phyloP scores from a whole-genome alignment of 2,113 vertebrate species.

The Colius striatus region DNA sequence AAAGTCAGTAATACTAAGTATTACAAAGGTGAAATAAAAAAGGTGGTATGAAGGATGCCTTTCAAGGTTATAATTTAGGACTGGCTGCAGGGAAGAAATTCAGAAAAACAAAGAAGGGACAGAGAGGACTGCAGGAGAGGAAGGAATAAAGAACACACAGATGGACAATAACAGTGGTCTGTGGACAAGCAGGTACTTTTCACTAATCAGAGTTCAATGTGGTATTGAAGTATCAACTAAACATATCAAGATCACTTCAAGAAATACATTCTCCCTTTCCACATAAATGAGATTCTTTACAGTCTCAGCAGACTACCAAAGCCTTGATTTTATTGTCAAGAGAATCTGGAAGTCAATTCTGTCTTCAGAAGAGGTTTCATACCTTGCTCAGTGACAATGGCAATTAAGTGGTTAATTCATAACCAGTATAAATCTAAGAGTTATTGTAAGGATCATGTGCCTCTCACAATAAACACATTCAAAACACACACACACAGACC shows the following conservation, averaged over 20 bases:
- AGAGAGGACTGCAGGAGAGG: not conserved
- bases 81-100: not conserved
- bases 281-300: not conserved
- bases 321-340: not conserved
- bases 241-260: not conserved
- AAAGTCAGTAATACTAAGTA: not conserved
- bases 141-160: not conserved
- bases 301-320: not conserved
- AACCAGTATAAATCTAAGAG: not conserved
- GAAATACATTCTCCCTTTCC: not conserved
- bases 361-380: not conserved
- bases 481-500: rapidly evolving
- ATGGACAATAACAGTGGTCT: not conserved
- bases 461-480: rapidly evolving
- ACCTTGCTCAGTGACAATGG: not conserved
- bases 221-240: not conserved
- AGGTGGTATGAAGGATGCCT: not conserved
- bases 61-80: not conserved
- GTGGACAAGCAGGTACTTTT: not conserved
- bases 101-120: not conserved
- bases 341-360: not conserved
- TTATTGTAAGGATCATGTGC: not conserved
- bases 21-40: not conserved
- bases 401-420: not conserved
- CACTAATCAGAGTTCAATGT: not conserved